These are phyloP conservation scores for Phortica okadai DNA, from an alignment of 2,888 invertebrate species.

Conservation along the genomic window DNA sequence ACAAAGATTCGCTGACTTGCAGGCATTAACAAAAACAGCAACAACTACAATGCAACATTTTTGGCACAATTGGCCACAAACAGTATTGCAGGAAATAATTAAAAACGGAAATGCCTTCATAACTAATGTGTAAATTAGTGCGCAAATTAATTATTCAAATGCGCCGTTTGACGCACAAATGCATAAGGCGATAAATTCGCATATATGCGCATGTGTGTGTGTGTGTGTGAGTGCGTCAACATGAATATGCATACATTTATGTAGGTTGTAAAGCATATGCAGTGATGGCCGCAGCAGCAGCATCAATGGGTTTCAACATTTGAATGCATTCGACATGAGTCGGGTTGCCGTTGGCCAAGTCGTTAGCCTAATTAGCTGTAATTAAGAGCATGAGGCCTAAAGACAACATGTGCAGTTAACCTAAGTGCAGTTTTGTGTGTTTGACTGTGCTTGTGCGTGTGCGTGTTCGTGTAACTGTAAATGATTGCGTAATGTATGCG, in stretches of 20 bases:
- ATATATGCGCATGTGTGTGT: not conserved
- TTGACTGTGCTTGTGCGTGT: not conserved
- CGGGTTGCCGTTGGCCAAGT: not conserved
- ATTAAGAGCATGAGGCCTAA: constrained; percentile 12
- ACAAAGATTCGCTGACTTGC: not conserved
- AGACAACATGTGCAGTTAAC: not conserved
- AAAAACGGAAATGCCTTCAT: constrained; percentile 35
- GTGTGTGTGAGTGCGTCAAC: not conserved
- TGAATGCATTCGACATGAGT: constrained; percentile 9
- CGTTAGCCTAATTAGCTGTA: constrained; percentile 35
- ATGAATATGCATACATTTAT: not conserved
- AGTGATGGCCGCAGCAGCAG: not conserved
- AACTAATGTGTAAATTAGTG: constrained; percentile 63
- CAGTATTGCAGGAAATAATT: constrained; percentile 28
- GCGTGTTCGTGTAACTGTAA: not conserved
- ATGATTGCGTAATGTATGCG: too few species aligned
- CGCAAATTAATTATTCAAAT: constrained; percentile 71
- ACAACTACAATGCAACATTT: not conserved
- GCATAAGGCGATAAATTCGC: not conserved
- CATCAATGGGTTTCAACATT: not conserved
- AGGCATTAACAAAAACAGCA: not conserved
- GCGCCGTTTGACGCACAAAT: constrained; percentile 4
- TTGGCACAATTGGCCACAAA: not conserved
- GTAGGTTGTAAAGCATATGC: not conserved
- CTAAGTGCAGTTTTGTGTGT: not conserved